Base-by-base conservation (phyloP, 2,113 vertebrate genomes). In the Pangasianodon gigas region DNA sequence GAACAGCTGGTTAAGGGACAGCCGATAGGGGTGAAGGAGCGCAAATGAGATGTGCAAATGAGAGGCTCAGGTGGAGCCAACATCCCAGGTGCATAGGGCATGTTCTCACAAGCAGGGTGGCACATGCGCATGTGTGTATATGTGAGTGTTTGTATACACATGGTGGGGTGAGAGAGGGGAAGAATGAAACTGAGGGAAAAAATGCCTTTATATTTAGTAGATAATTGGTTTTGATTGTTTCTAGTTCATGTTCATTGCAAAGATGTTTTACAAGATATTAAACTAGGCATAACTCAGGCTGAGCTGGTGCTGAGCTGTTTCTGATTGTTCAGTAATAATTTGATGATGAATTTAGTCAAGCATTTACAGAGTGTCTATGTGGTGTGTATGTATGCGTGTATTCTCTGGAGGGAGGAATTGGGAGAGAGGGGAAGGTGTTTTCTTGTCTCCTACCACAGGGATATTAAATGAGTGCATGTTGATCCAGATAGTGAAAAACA, bases 71-170 rank as follows among this genome's bases (percentile, higher is more conserved):
- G 44, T 85, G 84, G 41, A 82, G 89, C 74, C 86, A 90, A 51
- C 62, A 65, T 91, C 92, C 87, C 92, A 84, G 54, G 89, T 65
- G 92, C 48, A 84, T 74, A 54, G 88, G 92, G 85, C 92, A 87
- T 89, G 92, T 92, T 89, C 69, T 91, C 89, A 90, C 92, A 91
- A 80, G 92, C 89, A 84, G 44, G 29, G 54, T 74, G 29, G 56
- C 21, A 37, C 37, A 37, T 37, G 37, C 37, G 37, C 37, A 37
- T 37, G 29, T 41, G 74, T 80, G 86, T 84, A 48, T 84, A 41
- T 81, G 71, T 77, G 62, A 67, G 19, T 75, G 52, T 54, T 48
- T 85, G 86, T 77, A 41, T 74, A 58, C 24, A 18, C 52, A 46
- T 14, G 29, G 51, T 10, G 7, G 6, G 32, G 14, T 8, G 83